Evolutionary conservation across 2,888 invertebrate genomes (phyloP).

Genomic region (Caenorhabditis auriculariae): DNA sequence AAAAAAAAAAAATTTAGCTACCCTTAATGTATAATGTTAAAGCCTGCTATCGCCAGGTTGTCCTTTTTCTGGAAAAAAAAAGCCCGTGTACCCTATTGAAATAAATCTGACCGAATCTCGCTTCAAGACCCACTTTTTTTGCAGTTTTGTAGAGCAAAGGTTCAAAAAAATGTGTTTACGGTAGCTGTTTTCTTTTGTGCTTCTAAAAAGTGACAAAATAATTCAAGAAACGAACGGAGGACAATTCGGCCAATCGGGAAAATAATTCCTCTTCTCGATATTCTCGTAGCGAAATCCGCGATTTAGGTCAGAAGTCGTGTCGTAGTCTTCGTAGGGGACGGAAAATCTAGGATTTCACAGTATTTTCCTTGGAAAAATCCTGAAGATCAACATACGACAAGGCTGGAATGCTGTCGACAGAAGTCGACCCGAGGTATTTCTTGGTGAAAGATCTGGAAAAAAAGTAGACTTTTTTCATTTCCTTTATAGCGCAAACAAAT

Average conservation of each 20-base stretch:
- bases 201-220: not conserved
- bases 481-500: no score
- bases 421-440: constrained; percentile 18
- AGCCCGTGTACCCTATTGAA: no score
- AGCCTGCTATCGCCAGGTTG: no score
- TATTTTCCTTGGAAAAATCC: not conserved
- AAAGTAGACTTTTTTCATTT: no score
- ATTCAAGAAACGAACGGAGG: constrained; percentile 30
- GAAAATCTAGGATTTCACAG: constrained; percentile 23
- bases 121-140: no score
- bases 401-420: constrained; percentile 33
- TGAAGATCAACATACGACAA: constrained; percentile 19
- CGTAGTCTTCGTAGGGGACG: constrained; percentile 43
- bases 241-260: constrained; percentile 53
- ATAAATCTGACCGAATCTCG: no score
- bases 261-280: constrained; percentile 50
- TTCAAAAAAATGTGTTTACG: no score
- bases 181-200: no score
- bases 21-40: not conserved
- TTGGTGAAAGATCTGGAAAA: constrained; percentile 43
- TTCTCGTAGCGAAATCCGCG: constrained; percentile 55
- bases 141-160: no score
- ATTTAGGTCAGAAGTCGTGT: constrained; percentile 50
- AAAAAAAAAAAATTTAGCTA: not conserved
- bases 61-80: no score